Evolutionary conservation across 2,888 invertebrate genomes (phyloP), one percentile per base, ranked within the genome.

Genomic region (Phortica okadai): DNA sequence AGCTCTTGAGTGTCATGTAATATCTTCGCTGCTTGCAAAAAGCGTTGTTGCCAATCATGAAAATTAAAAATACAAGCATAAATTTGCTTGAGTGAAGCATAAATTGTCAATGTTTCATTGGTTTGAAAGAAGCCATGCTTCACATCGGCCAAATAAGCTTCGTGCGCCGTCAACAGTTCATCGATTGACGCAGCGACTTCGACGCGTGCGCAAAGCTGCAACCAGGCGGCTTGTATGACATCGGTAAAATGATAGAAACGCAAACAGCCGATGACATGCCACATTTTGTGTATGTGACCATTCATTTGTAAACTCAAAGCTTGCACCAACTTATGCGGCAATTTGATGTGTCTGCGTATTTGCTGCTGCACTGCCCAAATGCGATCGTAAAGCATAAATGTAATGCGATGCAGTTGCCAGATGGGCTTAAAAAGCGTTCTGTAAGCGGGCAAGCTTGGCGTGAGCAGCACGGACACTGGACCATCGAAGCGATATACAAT

Each of bases 111-210:
- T 0, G 33, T 64, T 2, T 14, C 4, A 6, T 62, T 33, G 1
- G 25, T 62, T 41, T 67, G 77, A 33, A 80, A 74, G 3, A 74
- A 11, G 0, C 80, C 79, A 0, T 5, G 5, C 7, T 64, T 70
- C 1, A 86, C 77, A 25, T 7, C 14, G 0, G 44, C 25, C 5
- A 84, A 44, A 74, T 85, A 84, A 0, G 2, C n/a, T n/a, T 14
- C 59, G 25, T 85, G 82, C 0, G 58, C 56, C 0, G n/a, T 14
- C 7, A 85, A 56, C 6, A 85, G 6, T 0, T 81, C 80, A 4
- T 86, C 82, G 0, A 86, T 10, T 2, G 76, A 78, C 0, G 14
- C 44, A 0, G 73, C 58, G 4, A 44, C 1, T 0, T 5, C 45
- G 11, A 54, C 10, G 14, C 5, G 54, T n/a, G 14, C 21, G 21